phyloP scores from a whole-genome alignment of 92 coral and sea anemone genomes.

The Umimayanthus kanabou region DNA sequence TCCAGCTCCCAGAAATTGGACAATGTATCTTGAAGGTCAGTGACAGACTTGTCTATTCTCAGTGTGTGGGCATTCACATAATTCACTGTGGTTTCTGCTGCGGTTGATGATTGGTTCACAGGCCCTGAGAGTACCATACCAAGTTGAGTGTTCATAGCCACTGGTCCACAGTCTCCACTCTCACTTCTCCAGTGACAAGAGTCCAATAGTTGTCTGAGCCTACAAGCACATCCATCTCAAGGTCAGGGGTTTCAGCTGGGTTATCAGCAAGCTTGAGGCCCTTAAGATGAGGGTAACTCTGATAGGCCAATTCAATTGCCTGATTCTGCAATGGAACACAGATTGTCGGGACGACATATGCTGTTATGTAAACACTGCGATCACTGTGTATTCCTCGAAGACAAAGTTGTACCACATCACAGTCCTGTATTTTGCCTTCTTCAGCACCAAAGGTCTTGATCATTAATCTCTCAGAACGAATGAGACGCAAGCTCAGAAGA shows the following conservation, averaged over 20 bases:
- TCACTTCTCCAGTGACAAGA: constrained; percentile 22
- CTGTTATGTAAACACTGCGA: constrained; percentile 14
- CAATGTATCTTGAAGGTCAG: not conserved
- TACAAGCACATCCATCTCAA: no score
- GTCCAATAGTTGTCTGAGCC: no score
- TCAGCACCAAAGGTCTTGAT: constrained; percentile 43
- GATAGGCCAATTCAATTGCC: constrained; percentile 29
- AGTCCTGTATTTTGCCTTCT: constrained; percentile 22
- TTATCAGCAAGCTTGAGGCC: not conserved
- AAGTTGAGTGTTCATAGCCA: no score
- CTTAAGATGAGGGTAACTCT: constrained; percentile 20
- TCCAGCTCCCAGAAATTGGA: constrained; percentile 28
- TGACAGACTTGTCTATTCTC: not conserved
- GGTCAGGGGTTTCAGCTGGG: no score
- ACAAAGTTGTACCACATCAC: constrained; percentile 34
- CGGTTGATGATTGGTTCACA: no score
- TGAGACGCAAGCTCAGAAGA: not conserved
- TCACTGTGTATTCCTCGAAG: not conserved
- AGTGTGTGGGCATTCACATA: not conserved
- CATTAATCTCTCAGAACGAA: constrained; percentile 18
- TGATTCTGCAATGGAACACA: constrained; percentile 42
- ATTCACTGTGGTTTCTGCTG: constrained; percentile 32
- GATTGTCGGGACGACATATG: constrained; percentile 48
- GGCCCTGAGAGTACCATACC: no score
- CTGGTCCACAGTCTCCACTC: constrained; percentile 38